These are phyloP conservation scores for Sorex maritimensis DNA, from an alignment of 2,797 vertebrate species.

Conservation along the genomic window DNA sequence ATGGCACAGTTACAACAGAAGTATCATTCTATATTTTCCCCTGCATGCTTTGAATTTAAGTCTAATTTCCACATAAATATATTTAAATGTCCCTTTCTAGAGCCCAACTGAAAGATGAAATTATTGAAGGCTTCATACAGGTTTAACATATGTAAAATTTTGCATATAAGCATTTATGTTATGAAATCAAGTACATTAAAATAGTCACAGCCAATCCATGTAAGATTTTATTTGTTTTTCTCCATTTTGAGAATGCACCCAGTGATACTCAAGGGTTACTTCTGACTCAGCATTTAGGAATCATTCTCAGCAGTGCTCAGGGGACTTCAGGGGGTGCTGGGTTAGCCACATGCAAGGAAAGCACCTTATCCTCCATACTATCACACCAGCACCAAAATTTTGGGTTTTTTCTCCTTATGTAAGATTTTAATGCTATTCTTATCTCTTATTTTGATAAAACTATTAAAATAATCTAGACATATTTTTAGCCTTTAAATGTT, in stretches of 20 bases:
- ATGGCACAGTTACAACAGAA: conserved; percentile 83
- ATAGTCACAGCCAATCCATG: conserved; percentile 67
- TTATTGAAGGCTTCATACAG: conserved; percentile 85
- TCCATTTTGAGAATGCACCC: too few relatives aligned
- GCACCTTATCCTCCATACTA: too few relatives aligned
- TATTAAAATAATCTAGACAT: neutral
- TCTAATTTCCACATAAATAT: conserved; percentile 88
- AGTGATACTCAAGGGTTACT: too few relatives aligned
- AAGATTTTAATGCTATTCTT: conserved; percentile 64
- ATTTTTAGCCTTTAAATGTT: conserved; percentile 38
- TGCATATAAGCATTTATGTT: conserved; percentile 80
- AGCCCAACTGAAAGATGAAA: conserved; percentile 87
- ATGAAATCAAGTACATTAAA: conserved; percentile 85
- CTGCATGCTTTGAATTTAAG: conserved; percentile 87
- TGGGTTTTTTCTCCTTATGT: too few relatives aligned
- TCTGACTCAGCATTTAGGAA: too few relatives aligned
- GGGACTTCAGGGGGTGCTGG: too few relatives aligned
- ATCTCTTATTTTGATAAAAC: conserved; percentile 67
- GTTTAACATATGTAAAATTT: conserved; percentile 85
- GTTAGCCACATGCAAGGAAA: too few relatives aligned
- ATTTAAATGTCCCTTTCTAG: conserved; percentile 86
- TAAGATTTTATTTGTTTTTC: neutral
- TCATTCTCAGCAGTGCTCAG: too few relatives aligned
- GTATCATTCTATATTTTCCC: conserved; percentile 83
- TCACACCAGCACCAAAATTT: too few relatives aligned